Evolutionary conservation across 2,113 vertebrate species (phyloP).

Genomic region (Lasiurus borealis): DNA sequence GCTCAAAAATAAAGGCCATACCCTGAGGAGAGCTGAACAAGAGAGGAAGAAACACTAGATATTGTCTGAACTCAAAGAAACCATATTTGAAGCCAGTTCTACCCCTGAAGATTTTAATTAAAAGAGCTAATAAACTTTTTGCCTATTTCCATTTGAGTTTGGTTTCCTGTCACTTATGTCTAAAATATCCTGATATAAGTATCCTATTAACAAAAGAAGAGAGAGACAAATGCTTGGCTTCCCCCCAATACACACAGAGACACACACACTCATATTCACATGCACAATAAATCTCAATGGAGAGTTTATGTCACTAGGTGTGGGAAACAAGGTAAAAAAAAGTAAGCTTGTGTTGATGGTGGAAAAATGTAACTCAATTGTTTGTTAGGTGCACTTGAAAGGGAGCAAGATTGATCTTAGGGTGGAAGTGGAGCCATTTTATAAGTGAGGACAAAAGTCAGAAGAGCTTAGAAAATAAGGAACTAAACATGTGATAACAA

Average conservation of each 20-base stretch:
- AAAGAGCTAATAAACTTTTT: not conserved
- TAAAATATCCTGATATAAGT: not conserved
- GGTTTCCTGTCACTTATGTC: not conserved
- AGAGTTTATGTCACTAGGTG: not conserved
- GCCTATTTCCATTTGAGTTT: not conserved
- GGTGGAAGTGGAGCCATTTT: not conserved
- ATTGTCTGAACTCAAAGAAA: not conserved
- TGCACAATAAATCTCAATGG: not conserved
- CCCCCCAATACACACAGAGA: not conserved
- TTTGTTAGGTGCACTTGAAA: not conserved
- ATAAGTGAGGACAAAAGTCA: not conserved
- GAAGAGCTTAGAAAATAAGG: not conserved
- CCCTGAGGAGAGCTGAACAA: not conserved
- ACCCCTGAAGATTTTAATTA: not conserved
- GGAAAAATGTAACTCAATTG: not conserved
- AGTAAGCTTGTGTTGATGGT: constrained; percentile 8
- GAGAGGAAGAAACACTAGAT: not conserved
- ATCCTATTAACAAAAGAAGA: not conserved
- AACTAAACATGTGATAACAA: not conserved
- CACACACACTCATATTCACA: too few species aligned
- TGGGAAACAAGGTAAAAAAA: constrained; percentile 10
- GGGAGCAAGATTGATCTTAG: not conserved
- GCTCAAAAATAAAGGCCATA: not conserved
- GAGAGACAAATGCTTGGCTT: not conserved
- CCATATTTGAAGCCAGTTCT: not conserved